These are phyloP conservation scores for Melanerpes formicivorus DNA, from an alignment of 2,113 vertebrate species.

Conservation along the genomic window DNA sequence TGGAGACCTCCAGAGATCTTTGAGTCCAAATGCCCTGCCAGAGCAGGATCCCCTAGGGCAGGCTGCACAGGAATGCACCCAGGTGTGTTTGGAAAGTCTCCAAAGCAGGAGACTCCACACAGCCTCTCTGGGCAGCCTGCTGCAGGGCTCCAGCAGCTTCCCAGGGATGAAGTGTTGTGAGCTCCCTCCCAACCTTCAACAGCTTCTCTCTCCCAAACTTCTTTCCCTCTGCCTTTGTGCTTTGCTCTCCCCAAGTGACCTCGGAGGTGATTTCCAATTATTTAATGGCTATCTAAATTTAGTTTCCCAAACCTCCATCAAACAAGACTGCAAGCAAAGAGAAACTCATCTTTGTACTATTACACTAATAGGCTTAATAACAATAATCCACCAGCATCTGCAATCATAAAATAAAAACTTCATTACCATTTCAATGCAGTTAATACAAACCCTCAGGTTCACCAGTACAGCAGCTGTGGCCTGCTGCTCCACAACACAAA, in stretches of 20 bases:
- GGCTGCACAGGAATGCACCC: no score
- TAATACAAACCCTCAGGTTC: conserved; percentile 77
- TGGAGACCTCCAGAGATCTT: no score
- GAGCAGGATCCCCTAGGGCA: no score
- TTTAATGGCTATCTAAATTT: conserved; percentile 27
- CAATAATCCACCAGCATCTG: conserved; percentile 77
- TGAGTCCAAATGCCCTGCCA: no score
- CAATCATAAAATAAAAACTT: conserved; percentile 80
- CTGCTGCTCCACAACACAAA: conserved; percentile 75
- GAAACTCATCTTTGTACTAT: conserved; percentile 72
- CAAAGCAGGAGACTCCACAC: no score
- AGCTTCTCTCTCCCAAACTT: not conserved
- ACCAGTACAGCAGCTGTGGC: conserved; percentile 74
- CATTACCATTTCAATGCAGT: conserved; percentile 80
- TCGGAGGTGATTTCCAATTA: conserved; percentile 25
- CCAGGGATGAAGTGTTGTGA: no score
- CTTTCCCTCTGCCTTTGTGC: not conserved
- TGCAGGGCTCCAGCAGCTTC: no score
- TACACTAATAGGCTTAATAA: conserved; percentile 79
- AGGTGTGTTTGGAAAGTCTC: no score
- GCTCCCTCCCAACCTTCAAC: not conserved
- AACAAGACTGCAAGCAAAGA: conserved; percentile 63
- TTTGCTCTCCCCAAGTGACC: not conserved
- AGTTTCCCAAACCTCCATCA: conserved; percentile 49
- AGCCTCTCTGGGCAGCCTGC: no score